phyloP scores from a whole-genome alignment of 1,140 invertebrate species.

The Drosophila funebris region DNA sequence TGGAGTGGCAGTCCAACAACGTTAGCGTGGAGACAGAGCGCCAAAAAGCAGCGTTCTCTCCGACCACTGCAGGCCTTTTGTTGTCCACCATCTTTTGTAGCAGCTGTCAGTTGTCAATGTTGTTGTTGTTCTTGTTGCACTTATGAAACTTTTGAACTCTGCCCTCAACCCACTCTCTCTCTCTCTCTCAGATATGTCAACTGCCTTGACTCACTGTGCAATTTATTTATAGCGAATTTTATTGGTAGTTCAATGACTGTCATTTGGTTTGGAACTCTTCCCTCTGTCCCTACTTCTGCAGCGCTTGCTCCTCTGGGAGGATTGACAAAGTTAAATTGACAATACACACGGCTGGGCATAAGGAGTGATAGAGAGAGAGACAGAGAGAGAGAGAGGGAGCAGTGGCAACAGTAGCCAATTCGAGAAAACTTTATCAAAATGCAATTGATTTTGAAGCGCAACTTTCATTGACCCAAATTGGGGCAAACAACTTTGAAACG shows the following conservation, averaged over 20 bases:
- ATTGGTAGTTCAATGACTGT: constrained; percentile 58
- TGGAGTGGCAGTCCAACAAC: constrained; percentile 19
- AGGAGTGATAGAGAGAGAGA: not conserved
- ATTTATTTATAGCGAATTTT: constrained; percentile 72
- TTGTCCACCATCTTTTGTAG: constrained; percentile 41
- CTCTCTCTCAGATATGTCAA: constrained; percentile 40
- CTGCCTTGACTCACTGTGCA: constrained; percentile 36
- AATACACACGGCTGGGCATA: constrained; percentile 4
- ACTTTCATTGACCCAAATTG: constrained; percentile 79
- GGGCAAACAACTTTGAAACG: constrained; percentile 62
- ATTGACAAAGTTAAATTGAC: constrained; percentile 62
- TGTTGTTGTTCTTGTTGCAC: constrained; percentile 28
- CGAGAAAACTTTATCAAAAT: constrained; percentile 70
- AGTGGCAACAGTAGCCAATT: constrained; percentile 11
- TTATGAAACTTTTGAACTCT: constrained; percentile 48
- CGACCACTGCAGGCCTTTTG: constrained; percentile 34
- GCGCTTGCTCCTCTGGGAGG: not conserved
- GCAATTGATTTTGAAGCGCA: constrained; percentile 71
- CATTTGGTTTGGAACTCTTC: constrained; percentile 33
- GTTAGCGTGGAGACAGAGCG: constrained; percentile 10
- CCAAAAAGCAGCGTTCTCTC: constrained; percentile 3
- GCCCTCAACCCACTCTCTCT: constrained; percentile 1
- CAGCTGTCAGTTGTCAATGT: constrained; percentile 28
- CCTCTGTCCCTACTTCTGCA: not conserved
- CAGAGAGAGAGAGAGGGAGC: constrained; percentile 1